Percentiles rank a stretch among this genome's conserved stretches.
Evolutionary conservation across 2,888 invertebrate genomes (phyloP).

Genomic region (Nycteola revayana): DNA sequence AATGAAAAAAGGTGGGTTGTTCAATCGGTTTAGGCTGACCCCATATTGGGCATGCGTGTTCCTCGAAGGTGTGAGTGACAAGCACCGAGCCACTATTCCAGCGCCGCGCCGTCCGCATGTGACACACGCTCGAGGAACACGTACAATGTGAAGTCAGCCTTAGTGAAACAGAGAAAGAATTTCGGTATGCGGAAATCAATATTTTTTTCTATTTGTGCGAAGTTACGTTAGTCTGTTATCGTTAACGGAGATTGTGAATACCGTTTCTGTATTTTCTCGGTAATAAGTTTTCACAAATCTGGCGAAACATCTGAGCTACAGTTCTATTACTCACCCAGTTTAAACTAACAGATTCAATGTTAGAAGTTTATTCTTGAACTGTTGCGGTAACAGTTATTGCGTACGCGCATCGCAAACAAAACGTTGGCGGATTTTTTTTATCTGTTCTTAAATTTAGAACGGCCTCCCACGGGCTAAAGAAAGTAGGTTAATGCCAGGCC

Average conservation of each 20-base stretch:
- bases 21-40: too few relatives aligned
- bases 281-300: constrained; percentile 13
- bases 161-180: too few relatives aligned
- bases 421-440: constrained; percentile 55
- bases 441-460: constrained; percentile 66
- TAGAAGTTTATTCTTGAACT: constrained; percentile 55
- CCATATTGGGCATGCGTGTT: too few relatives aligned
- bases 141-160: too few relatives aligned
- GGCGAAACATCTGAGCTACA: constrained; percentile 22
- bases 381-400: constrained; percentile 58
- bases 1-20: too few relatives aligned
- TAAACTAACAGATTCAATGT: constrained; percentile 40
- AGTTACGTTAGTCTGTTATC: constrained; percentile 7
- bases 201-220: constrained; percentile 2
- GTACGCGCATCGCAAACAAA: constrained; percentile 54
- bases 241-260: constrained; percentile 1
- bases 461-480: constrained; percentile 68
- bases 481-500: constrained; percentile 79
- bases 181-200: constrained; percentile 1
- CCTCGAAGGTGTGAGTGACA: too few relatives aligned
- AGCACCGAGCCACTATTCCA: too few relatives aligned
- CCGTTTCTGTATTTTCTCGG: constrained; percentile 2
- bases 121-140: too few relatives aligned
- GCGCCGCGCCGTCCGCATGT: too few relatives aligned
- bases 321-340: constrained; percentile 31